Conservation (phyloP, 2,888 invertebrate genomes). For the Torymus tubicola region DNA sequence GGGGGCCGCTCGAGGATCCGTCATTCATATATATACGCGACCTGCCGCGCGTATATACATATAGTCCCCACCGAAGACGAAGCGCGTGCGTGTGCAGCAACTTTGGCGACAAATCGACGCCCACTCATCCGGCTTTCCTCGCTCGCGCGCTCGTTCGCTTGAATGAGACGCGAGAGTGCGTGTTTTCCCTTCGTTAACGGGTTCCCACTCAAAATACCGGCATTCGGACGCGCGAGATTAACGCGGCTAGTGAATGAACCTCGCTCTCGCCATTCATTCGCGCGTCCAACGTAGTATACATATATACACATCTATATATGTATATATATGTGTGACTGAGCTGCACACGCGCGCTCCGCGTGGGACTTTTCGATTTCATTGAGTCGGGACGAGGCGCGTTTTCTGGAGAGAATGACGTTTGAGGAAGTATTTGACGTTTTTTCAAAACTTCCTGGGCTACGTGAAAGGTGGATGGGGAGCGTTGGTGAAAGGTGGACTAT, state of each 20-base stretch:
- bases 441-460: constrained; percentile 39
- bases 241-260: constrained; percentile 54
- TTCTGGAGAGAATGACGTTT: constrained; percentile 48
- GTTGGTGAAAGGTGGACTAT: not conserved
- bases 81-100: constrained; percentile 44
- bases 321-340: constrained; percentile 18
- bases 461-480: constrained; percentile 1
- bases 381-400: constrained; percentile 31
- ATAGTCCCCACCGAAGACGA: too few species aligned
- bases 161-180: constrained; percentile 48
- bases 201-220: constrained; percentile 67
- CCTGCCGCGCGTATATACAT: not conserved
- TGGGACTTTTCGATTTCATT: constrained; percentile 64
- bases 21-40: too few species aligned
- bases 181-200: constrained; percentile 71
- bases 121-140: constrained; percentile 58
- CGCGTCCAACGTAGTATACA: not conserved
- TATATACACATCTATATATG: not conserved
- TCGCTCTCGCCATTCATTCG: constrained; percentile 10
- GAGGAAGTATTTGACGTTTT: constrained; percentile 58
- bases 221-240: constrained; percentile 64
- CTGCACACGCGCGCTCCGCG: not conserved
- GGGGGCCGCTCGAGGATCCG: constrained; percentile 55
- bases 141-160: not conserved
- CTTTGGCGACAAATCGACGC: constrained; percentile 71